phyloP scores from a whole-genome alignment of 1,140 invertebrate species.

The Drosophila littoralis region DNA sequence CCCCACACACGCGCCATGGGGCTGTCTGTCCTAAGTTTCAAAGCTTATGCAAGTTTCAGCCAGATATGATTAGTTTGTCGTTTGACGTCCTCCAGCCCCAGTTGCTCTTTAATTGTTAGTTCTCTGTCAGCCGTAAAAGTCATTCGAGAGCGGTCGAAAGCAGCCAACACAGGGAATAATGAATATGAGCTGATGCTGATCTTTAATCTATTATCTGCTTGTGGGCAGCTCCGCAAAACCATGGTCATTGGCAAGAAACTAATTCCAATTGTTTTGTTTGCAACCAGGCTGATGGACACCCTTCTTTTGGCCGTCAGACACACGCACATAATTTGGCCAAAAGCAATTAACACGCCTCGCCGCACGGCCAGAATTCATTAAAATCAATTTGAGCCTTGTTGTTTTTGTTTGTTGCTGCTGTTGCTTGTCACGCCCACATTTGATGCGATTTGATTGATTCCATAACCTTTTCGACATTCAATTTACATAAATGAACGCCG shows the following conservation, averaged over 20 bases:
- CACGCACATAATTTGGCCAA: constrained; percentile 27
- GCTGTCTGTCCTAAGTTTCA: constrained; percentile 19
- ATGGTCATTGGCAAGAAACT: not conserved
- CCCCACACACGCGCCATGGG: not conserved
- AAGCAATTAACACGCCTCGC: constrained; percentile 69
- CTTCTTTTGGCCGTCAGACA: not conserved
- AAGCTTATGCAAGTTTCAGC: constrained; percentile 41
- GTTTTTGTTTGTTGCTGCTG: constrained; percentile 15
- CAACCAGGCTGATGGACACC: not conserved
- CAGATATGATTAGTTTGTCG: constrained; percentile 48
- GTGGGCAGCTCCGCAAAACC: not conserved
- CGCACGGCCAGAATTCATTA: constrained; percentile 38
- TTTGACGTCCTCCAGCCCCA: not conserved
- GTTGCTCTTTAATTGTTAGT: not conserved
- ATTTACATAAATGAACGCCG: constrained; percentile 64
- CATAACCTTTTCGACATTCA: constrained; percentile 52
- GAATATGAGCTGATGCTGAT: not conserved
- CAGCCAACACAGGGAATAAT: not conserved
- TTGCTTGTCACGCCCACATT: constrained; percentile 29
- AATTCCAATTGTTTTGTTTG: constrained; percentile 18
- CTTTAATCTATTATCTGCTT: constrained; percentile 3
- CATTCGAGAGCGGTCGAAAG: not conserved
- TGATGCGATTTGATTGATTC: constrained; percentile 67
- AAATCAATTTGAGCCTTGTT: not conserved
- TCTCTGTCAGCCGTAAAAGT: not conserved